Conservation (phyloP, 2,888 invertebrate species). For the Drosophila paranaensis region DNA sequence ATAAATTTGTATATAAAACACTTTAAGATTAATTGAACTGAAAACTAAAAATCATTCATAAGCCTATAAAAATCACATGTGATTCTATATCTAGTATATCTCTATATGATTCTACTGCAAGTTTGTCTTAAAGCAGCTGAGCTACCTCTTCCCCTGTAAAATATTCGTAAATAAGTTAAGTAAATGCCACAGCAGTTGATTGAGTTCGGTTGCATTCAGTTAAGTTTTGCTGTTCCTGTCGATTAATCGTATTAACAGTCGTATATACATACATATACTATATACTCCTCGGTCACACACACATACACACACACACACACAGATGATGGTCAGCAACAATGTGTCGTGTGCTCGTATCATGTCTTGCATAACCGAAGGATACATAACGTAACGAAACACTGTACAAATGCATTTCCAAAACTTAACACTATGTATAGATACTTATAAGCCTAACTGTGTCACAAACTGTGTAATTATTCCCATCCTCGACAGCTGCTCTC, state of each 20-base stretch:
- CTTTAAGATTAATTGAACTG: background rate
- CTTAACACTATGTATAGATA: constrained; percentile 42
- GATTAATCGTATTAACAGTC: constrained; percentile 32
- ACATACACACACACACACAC: constrained; percentile 7
- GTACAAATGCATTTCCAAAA: constrained; percentile 51
- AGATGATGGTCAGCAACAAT: constrained; percentile 29
- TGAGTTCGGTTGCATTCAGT: constrained; percentile 33
- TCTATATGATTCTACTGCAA: constrained; percentile 15
- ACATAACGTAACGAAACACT: constrained; percentile 38
- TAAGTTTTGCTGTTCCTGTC: constrained; percentile 33
- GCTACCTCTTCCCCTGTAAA: constrained; percentile 46
- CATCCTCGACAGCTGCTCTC: constrained; percentile 47
- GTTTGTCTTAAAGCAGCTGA: constrained; percentile 15
- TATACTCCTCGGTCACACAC: constrained; percentile 9
- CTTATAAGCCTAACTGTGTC: constrained; percentile 47
- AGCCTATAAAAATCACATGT: background rate
- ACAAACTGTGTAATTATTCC: constrained; percentile 30
- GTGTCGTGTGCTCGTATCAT: constrained; percentile 48
- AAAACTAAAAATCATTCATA: background rate
- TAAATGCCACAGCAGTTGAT: constrained; percentile 29
- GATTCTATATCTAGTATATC: background rate
- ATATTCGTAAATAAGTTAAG: constrained; percentile 27
- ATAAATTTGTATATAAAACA: no score
- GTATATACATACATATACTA: constrained; percentile 13
- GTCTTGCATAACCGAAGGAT: constrained; percentile 34